Base-by-base conservation (phyloP, 1,140 invertebrate genomes). In the Euura lappo region DNA sequence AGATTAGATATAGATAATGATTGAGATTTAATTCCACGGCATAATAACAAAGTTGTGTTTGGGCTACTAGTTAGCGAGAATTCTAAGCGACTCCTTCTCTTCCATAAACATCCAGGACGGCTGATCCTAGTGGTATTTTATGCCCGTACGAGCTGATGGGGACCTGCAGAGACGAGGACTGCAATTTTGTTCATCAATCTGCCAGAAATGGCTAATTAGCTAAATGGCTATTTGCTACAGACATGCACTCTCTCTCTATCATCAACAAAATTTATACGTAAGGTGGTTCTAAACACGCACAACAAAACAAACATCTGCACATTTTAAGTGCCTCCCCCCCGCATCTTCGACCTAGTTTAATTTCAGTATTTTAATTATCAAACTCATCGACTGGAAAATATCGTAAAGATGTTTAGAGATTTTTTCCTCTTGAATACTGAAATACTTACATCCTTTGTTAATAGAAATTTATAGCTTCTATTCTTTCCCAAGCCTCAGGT, bases 71-170 rank as follows among this genome's bases (percentile, higher is more conserved):
- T 60, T 60, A 5, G 28, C 28, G 13, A 60, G 51, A 60, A 28
- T 6, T 11, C 51, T 60, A 60, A 60, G 51, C 6, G 6, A 60
- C 51, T 60, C 13, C 6, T 60, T 60, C 6, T 60, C 51, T 60
- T 60, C 51, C 51, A 60, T 60, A 60, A 60, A 79, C 71, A 77
- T 79, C 71, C 74, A 87, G 85, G 79, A 84, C 77, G 73, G 72
- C 75, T 51, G 76, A 84, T 74, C 79, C 79, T 6, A 75, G 87
- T 79, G 85, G 85, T 76, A 80, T 87, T 71, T 81, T 88, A 68
- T 88, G 87, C 74, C 87, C 87, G 1, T 88, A 79, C 72, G 85
- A 87, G 72, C 77, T 88, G 28, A 85, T 82, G 82, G 86, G 87
- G 67, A 86, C 82, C 68, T 88, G 87, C 79, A 84, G 78, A 69